Evolutionary conservation across 2,797 vertebrate genomes (phyloP).

Genomic region (Sebastes steindachneri): DNA sequence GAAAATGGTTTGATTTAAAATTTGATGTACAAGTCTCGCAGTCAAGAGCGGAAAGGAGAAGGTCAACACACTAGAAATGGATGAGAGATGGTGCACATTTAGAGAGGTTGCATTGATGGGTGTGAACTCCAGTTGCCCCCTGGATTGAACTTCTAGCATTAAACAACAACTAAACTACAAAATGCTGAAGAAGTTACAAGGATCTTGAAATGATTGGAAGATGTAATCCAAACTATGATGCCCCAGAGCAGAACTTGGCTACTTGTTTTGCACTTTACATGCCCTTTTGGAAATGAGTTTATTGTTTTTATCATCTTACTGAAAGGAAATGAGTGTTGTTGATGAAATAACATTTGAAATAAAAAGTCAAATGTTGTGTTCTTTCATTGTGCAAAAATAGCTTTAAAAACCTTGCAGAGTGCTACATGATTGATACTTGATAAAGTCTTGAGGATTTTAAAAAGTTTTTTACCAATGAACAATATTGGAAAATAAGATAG

Average conservation of each 20-base stretch:
- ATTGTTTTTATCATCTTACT: neutral
- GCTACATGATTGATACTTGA: neutral
- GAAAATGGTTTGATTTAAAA: constrained; percentile 20
- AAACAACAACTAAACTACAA: neutral
- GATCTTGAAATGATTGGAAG: neutral
- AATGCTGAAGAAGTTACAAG: neutral
- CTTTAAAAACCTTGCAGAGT: neutral
- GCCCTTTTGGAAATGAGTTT: neutral
- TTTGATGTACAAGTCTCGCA: constrained; percentile 4
- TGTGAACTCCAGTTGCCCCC: constrained; percentile 15
- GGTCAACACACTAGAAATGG: neutral
- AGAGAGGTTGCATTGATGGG: neutral
- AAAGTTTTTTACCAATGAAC: neutral
- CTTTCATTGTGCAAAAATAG: neutral
- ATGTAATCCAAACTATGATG: neutral
- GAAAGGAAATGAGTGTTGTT: neutral
- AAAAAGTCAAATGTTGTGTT: neutral
- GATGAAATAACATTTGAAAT: neutral
- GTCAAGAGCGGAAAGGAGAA: constrained; percentile 9
- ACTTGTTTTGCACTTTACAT: constrained; percentile 2
- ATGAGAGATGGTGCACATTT: constrained; percentile 1
- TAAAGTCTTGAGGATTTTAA: neutral
- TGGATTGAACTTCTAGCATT: neutral
- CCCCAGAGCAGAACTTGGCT: neutral
- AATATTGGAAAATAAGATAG: neutral